Evolutionary conservation across 2,888 invertebrate species (phyloP), one percentile per base, ranked within the genome.

Genomic region (Margaritifera margaritifera): DNA sequence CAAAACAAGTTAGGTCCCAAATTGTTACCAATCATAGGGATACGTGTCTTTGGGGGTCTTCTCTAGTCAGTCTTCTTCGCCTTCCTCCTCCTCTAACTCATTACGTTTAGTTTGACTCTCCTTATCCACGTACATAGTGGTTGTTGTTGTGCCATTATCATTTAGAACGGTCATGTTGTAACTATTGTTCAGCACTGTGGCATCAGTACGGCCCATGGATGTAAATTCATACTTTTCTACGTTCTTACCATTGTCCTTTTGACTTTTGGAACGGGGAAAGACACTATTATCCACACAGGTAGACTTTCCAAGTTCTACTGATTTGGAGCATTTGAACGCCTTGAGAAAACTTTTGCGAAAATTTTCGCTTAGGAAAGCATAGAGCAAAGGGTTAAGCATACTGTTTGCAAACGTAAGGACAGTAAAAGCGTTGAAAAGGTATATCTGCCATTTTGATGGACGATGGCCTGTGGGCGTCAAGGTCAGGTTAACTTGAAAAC

Each of bases 351-450:
- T 88, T 75, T 87, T 86, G 54, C 88, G 79, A 69, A 89, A 89
- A 69, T 88, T 87, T 56, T 88, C 89, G 75, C 87, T 87, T 51
- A 89, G 80, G 76, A 89, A 89, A 54, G 89, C 89, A 75, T 89
- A 89, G 53, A 89, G 77, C 42, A 89, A 71, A 1, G 89, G 89
- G 68, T 89, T 89, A 8, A 89, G 75, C 83, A 87, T 87, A 76
- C 87, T 88, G 78, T 89, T 89, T 56, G 88, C 83, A 71, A 85
- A 89, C 63, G 86, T 85, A 64, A 89, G 75, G 20, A 88, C 80
- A 8, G 88, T 89, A 69, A 89, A 82, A 24, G 80, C 80, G 77
- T 84, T 86, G 68, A 86, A 87, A 53, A 88, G 72, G 24, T 80
- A 76, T 22, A 84, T 77, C 60, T 81, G 76, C 80, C 81, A 81